phyloP scores from a whole-genome alignment of 2,113 vertebrate genomes.

The Alosa alosa region DNA sequence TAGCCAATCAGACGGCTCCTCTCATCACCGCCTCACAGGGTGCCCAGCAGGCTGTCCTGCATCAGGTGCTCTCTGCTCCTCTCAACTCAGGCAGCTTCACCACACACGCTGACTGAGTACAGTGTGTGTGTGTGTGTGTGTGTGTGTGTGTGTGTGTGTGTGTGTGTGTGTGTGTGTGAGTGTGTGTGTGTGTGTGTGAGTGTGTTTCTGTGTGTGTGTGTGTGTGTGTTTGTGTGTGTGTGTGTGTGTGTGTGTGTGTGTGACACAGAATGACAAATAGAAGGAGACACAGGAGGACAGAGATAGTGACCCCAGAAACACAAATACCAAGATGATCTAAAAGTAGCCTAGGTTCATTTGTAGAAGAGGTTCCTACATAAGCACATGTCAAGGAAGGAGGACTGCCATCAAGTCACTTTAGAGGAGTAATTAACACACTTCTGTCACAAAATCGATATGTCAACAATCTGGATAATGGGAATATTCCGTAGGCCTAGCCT shows the following conservation, averaged over 20 bases:
- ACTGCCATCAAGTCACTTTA: neutral
- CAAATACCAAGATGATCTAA: neutral
- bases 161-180: neutral
- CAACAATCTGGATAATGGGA: neutral
- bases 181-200: neutral
- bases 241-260: too few relatives aligned
- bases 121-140: neutral
- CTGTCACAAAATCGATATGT: neutral
- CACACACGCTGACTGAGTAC: neutral
- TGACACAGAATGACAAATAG: neutral
- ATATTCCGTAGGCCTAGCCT: too few relatives aligned
- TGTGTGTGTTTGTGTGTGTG: neutral
- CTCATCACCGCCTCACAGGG: neutral
- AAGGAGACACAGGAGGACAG: neutral
- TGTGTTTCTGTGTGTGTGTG: neutral
- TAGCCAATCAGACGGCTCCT: neutral
- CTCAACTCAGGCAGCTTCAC: too few relatives aligned
- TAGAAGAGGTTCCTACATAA: neutral
- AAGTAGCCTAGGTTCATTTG: neutral
- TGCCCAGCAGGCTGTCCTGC: neutral
- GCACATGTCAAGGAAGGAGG: neutral
- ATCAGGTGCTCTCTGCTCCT: neutral
- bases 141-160: neutral
- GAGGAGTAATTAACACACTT: neutral
- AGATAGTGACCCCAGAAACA: neutral